phyloP scores from a whole-genome alignment of 2,797 vertebrate genomes.

The Tokudaia muenninki region DNA sequence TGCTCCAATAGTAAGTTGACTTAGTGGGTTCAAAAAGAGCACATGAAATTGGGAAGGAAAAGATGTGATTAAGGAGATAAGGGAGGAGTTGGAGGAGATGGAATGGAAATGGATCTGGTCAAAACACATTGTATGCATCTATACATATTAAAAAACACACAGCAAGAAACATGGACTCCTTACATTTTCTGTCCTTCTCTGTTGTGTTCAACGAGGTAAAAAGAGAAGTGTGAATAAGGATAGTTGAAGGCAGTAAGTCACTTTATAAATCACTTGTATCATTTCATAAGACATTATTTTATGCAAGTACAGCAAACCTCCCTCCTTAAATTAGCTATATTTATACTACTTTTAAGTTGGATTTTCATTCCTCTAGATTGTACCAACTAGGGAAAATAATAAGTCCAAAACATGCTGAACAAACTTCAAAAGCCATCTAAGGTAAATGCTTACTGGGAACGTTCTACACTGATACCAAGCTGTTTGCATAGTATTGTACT shows the following conservation, averaged over 20 bases:
- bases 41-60: neutral
- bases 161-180: neutral
- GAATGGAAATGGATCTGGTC: too few relatives aligned
- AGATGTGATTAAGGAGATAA: neutral
- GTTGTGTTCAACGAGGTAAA: slow-evolving; percentile 41
- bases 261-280: slow-evolving; percentile 42
- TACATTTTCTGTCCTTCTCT: neutral
- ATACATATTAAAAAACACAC: neutral
- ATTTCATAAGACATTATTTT: slow-evolving; percentile 59
- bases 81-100: neutral
- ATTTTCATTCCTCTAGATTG: slow-evolving; percentile 54
- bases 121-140: neutral
- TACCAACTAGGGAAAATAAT: slow-evolving; percentile 11
- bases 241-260: slow-evolving; percentile 44
- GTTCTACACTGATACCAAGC: neutral
- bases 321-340: slow-evolving; percentile 62
- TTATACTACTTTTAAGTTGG: slow-evolving; percentile 55
- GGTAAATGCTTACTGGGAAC: neutral
- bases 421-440: neutral
- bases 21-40: neutral
- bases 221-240: slow-evolving; percentile 52
- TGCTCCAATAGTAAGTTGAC: neutral
- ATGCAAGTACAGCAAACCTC: neutral
- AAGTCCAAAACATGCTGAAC: slow-evolving; percentile 52
- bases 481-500: slow-evolving; percentile 35